A percentile compares a stretch with the other conserved stretches of the same genome.
phyloP scores from a whole-genome alignment of 2,797 vertebrate species.

The Podarcis lilfordi region DNA sequence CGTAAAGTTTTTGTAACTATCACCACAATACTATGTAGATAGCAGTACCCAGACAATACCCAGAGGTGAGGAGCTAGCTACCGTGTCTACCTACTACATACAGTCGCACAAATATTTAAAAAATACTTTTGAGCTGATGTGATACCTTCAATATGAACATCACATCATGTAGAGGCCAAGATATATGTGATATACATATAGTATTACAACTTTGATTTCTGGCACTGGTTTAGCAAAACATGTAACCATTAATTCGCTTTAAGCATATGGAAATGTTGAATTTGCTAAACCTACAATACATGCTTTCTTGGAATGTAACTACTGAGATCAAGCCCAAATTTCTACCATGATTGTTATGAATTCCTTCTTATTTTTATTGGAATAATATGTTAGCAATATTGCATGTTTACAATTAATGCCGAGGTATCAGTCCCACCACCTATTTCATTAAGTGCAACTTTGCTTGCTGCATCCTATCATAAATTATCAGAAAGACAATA shows the following conservation, averaged over 20 bases:
- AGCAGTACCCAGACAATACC: not conserved
- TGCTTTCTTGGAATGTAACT: conserved; percentile 8
- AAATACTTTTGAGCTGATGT: conserved; percentile 22
- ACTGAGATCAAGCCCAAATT: not conserved
- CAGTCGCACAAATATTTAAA: not conserved
- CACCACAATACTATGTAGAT: not conserved
- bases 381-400: not conserved
- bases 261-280: not conserved
- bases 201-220: not conserved
- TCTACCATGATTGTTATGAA: not conserved
- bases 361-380: not conserved
- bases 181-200: not conserved
- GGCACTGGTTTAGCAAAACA: conserved; percentile 10
- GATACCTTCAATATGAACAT: not conserved
- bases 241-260: not conserved
- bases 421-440: not conserved
- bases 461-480: not conserved
- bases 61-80: conserved; percentile 22
- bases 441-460: not conserved
- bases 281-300: conserved; percentile 1
- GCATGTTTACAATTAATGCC: conserved; percentile 35
- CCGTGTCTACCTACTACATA: not conserved
- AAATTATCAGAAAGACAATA: not conserved
- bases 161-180: conserved; percentile 2
- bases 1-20: not conserved